These are phyloP conservation scores for Brenthis daphne DNA, from an alignment of 2,888 invertebrate genomes.

Conservation along the genomic window DNA sequence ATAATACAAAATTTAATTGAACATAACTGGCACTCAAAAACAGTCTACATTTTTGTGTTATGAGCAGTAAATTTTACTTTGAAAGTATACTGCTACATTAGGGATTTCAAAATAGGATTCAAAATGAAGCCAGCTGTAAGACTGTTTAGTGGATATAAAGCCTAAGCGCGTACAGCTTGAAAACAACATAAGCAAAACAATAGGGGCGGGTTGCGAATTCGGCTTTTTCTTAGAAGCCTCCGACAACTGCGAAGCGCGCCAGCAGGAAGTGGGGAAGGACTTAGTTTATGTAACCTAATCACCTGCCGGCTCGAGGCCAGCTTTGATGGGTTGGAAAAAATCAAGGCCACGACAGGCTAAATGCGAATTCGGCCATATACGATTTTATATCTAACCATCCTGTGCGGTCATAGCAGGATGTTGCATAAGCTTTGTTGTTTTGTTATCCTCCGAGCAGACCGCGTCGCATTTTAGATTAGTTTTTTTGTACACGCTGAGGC, in stretches of 20 bases:
- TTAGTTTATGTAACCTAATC: constrained; percentile 82
- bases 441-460: constrained; percentile 69
- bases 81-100: no score
- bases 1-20: no score
- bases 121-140: no score
- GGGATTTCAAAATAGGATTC: no score
- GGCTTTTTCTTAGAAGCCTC: constrained; percentile 74
- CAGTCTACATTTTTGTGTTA: no score
- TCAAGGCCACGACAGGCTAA: constrained; percentile 73
- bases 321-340: constrained; percentile 68
- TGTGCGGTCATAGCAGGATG: constrained; percentile 70
- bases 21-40: no score
- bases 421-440: constrained; percentile 81
- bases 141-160: constrained; percentile 47
- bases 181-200: constrained; percentile 70
- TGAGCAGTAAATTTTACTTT: no score
- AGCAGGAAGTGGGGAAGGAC: constrained; percentile 79
- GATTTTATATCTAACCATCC: constrained; percentile 68
- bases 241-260: constrained; percentile 77
- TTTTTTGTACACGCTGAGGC: constrained; percentile 63
- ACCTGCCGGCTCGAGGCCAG: constrained; percentile 77
- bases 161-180: constrained; percentile 60
- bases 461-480: constrained; percentile 76
- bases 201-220: constrained; percentile 66
- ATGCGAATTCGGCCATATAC: constrained; percentile 64